phyloP scores from a whole-genome alignment of 2,888 invertebrate genomes.

The Eristalis tenax region DNA sequence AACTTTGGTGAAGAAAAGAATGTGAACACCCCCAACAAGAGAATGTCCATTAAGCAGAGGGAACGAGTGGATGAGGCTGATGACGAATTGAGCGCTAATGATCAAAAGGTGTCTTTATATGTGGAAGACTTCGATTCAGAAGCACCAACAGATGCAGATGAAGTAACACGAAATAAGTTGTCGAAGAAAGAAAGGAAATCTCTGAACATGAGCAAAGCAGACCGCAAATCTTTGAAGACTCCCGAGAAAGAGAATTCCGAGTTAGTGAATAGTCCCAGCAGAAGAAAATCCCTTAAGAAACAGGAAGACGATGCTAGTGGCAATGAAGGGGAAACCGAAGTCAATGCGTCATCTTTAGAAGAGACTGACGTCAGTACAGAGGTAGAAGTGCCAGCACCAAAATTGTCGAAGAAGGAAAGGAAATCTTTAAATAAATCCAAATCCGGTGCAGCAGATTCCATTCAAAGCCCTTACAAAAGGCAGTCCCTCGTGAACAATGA shows the following conservation, averaged over 20 bases:
- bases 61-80: not conserved
- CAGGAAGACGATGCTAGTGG: not conserved
- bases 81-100: not conserved
- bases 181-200: slow-evolving; percentile 5
- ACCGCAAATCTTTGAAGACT: not conserved
- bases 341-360: not conserved
- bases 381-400: not conserved
- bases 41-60: not conserved
- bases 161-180: not conserved
- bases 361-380: not conserved
- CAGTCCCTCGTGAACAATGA: not conserved
- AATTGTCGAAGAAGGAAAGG: not conserved
- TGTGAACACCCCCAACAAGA: not conserved
- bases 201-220: not conserved
- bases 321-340: not conserved
- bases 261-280: not conserved
- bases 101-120: too few relatives aligned
- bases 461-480: not conserved
- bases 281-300: not conserved
- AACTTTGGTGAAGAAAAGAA: not conserved
- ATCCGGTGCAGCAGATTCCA: not conserved
- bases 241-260: not conserved
- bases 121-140: too few relatives aligned
- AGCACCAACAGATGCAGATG: not conserved
- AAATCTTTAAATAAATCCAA: slow-evolving; percentile 25